A percentile compares a stretch with the other conserved stretches of the same genome.
Evolutionary conservation across 2,113 vertebrate species (phyloP).

Genomic region (Manacus vitellinus): DNA sequence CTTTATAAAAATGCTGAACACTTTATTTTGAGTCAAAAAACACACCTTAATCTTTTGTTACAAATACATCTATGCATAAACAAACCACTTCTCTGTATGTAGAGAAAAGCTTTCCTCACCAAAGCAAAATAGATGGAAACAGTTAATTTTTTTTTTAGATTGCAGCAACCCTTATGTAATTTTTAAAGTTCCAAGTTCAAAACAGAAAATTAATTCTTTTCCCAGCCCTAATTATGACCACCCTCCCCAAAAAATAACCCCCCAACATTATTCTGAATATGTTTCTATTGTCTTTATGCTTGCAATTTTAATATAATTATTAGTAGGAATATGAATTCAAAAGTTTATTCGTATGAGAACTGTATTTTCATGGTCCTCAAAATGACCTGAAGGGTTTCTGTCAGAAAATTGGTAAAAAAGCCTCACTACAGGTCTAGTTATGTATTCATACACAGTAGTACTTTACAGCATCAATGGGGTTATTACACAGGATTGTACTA

Average conservation of each 20-base stretch:
- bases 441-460: background rate
- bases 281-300: background rate
- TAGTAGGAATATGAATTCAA: background rate
- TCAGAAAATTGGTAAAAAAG: background rate
- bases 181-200: background rate
- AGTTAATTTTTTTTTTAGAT: background rate
- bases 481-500: background rate
- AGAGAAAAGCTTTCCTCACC: background rate
- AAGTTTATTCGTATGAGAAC: background rate
- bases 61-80: background rate
- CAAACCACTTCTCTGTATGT: background rate
- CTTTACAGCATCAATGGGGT: background rate
- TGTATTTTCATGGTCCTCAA: background rate
- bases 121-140: background rate
- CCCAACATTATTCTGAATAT: background rate
- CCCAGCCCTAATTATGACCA: background rate
- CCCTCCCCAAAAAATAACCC: background rate
- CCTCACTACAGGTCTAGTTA: background rate
- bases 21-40: background rate
- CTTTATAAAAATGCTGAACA: background rate
- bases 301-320: background rate
- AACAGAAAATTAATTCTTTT: background rate
- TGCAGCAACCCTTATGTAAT: background rate
- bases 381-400: background rate
- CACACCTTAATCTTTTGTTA: background rate